Evolutionary conservation across 2,888 invertebrate species (phyloP), one percentile per base, ranked within the genome.

Genomic region (Pilophorus perplexus): DNA sequence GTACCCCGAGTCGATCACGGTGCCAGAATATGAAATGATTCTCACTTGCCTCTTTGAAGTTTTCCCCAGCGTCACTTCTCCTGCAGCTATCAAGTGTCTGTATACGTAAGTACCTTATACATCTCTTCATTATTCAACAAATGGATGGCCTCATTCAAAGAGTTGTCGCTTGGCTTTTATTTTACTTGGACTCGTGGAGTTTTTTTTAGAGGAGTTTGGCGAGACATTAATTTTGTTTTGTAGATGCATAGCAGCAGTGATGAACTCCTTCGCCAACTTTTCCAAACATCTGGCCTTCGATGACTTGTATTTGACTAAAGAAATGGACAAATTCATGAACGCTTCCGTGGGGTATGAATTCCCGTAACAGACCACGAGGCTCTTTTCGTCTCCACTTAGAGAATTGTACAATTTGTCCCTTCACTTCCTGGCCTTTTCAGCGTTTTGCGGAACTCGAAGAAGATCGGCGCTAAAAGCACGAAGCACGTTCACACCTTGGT

Each of bases 241-340:
- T 20, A 62, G 62, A 12, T 62, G 62, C 20, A 28, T 28, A 10
- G 22, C 62, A 2, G 62, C 62, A 25, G 27, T 33, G 8, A 18
- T 62, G 33, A 62, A 62, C 6, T 16, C 12, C 18, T 62, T 46
- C 33, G n/a, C n/a, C n/a, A n/a, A n/a, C n/a, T n/a, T n/a, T n/a
- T n/a, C n/a, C n/a, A n/a, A n/a, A n/a, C n/a, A 62, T 6, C 28
- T 62, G 48, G 48, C 46, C 20, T 62, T 62, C 14, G 33, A 48
- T 5, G 48, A 46, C 20, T 18, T 40, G 2, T 14, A 14, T 46
- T 46, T 62, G 6, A 28, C 33, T 5, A 44, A 62, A 28, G 62
- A 62, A 4, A 20, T 62, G 28, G 62, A 62, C 18, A 62, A 62
- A 33, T 33, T 62, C 12, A 62, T 62, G 62, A 46, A 16, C 28